Conservation (phyloP, 2,888 invertebrate genomes). For the Drosophila eohydei region DNA sequence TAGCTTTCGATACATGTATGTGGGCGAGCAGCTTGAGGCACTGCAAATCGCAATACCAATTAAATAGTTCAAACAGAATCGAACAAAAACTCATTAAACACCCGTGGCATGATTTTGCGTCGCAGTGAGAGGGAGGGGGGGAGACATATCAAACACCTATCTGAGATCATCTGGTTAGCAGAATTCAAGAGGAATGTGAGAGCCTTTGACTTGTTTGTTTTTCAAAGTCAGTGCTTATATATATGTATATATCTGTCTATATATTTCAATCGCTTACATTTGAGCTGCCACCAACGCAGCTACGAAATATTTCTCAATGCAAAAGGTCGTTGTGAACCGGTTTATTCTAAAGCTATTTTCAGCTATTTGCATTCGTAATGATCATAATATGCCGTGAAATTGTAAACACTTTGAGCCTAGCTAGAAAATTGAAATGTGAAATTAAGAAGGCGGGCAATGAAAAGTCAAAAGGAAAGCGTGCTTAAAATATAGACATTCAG, state of each 20-base stretch:
- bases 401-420: constrained; percentile 63
- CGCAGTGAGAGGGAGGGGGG: constrained; percentile 55
- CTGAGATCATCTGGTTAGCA: constrained; percentile 67
- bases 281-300: constrained; percentile 69
- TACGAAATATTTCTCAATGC: constrained; percentile 67
- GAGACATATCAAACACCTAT: constrained; percentile 27
- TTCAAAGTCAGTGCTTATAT: constrained; percentile 18
- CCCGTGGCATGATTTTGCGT: constrained; percentile 54
- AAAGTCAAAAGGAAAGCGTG: background rate
- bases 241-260: background rate
- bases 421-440: constrained; percentile 34
- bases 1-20: constrained; percentile 33
- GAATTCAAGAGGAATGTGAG: constrained; percentile 27
- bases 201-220: constrained; percentile 23
- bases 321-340: constrained; percentile 76
- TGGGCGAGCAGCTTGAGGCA: constrained; percentile 58
- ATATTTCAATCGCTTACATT: constrained; percentile 47
- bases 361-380: constrained; percentile 74
- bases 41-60: constrained; percentile 27
- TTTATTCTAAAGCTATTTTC: constrained; percentile 44
- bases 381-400: constrained; percentile 73
- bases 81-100: constrained; percentile 41
- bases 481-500: background rate
- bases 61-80: constrained; percentile 64
- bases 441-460: background rate